These are phyloP conservation scores for Hafferia zeledoni DNA, from an alignment of 2,797 vertebrate genomes.

Conservation along the genomic window DNA sequence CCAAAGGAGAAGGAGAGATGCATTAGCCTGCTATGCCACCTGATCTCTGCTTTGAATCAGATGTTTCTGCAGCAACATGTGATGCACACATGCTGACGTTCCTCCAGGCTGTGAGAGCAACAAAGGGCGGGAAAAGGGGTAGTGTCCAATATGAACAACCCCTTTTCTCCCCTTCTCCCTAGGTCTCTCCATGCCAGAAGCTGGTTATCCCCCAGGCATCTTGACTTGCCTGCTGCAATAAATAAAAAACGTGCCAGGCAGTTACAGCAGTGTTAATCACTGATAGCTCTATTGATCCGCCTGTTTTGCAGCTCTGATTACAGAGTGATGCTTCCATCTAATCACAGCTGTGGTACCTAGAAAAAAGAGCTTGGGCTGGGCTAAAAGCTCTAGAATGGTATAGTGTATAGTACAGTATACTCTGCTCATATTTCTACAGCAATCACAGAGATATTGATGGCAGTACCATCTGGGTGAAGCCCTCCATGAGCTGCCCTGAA, in stretches of 20 bases:
- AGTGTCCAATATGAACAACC: not conserved
- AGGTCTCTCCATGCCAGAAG: not conserved
- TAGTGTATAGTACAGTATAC: fast-evolving
- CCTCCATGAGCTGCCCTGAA: not conserved
- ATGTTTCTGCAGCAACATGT: not conserved
- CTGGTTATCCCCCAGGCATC: slow-evolving; percentile 6
- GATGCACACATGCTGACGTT: not conserved
- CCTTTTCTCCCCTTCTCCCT: not conserved
- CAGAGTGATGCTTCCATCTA: not conserved
- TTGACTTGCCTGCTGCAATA: not conserved
- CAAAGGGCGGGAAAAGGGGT: not conserved
- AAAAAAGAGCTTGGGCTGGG: not conserved
- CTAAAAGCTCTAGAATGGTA: not conserved
- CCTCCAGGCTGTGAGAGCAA: not conserved
- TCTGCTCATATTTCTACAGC: not conserved
- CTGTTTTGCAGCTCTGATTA: slow-evolving; percentile 38
- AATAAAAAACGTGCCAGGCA: slow-evolving; percentile 16
- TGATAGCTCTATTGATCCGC: slow-evolving; percentile 50
- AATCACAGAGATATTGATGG: fast-evolving
- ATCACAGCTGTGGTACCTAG: not conserved
- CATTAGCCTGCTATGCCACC: not conserved
- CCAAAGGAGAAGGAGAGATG: not conserved
- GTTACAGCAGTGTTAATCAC: not conserved
- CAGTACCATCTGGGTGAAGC: not conserved
- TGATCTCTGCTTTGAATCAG: not conserved